phyloP scores from a whole-genome alignment of 2,888 invertebrate genomes.

The Melanostoma scalare region DNA sequence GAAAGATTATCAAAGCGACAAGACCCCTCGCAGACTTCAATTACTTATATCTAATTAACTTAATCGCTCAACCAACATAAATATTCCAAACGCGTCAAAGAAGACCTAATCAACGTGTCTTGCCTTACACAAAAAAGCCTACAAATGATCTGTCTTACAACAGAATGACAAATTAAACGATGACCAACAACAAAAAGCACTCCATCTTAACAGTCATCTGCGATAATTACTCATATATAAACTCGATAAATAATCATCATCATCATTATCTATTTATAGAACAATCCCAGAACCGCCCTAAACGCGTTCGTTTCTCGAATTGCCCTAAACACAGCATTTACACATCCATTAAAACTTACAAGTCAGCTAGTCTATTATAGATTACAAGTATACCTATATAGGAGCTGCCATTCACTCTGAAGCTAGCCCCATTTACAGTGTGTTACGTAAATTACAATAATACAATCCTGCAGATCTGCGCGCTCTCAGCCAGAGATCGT shows the following conservation, averaged over 20 bases:
- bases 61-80: conserved; percentile 45
- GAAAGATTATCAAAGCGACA: too few species aligned
- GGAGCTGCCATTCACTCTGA: conserved; percentile 41
- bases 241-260: too few species aligned
- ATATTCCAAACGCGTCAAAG: conserved; percentile 31
- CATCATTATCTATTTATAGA: conserved; percentile 63
- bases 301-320: conserved; percentile 26
- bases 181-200: conserved; percentile 32
- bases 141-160: conserved; percentile 21
- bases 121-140: neutral
- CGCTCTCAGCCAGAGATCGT: conserved; percentile 16
- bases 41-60: conserved; percentile 44
- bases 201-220: conserved; percentile 27
- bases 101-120: conserved; percentile 26
- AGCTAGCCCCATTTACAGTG: conserved; percentile 61
- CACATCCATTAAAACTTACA: conserved; percentile 49
- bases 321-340: conserved; percentile 52
- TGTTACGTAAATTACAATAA: conserved; percentile 72
- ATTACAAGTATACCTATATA: neutral
- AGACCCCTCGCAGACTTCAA: neutral
- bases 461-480: conserved; percentile 54
- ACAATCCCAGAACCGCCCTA: conserved; percentile 36
- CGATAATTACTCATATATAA: conserved; percentile 61
- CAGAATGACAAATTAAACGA: conserved; percentile 65
- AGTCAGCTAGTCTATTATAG: neutral